Percentiles rank a stretch among this genome's conserved stretches.
Conservation (phyloP, 2,888 invertebrate genomes). For the Drosophila vallismaia region DNA sequence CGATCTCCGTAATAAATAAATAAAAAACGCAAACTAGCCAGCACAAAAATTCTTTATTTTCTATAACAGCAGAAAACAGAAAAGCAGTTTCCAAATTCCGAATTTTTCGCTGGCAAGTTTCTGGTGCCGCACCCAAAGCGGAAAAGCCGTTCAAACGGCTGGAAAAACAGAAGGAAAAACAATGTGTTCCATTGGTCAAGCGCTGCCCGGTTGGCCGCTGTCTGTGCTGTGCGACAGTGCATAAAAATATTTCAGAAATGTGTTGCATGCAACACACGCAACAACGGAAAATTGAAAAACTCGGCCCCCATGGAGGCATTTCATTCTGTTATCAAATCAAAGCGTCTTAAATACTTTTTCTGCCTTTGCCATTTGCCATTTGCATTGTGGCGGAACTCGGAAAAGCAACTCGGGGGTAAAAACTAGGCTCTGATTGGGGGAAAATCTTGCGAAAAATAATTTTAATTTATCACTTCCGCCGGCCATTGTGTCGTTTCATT, state of each 20-base stretch:
- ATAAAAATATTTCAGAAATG: constrained; percentile 74
- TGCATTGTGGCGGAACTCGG: constrained; percentile 26
- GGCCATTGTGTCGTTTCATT: constrained; percentile 74
- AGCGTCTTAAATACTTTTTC: constrained; percentile 46
- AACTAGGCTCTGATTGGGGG: constrained; percentile 51
- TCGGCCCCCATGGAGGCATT: constrained; percentile 12
- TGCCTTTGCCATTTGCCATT: constrained; percentile 8
- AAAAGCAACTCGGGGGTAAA: constrained; percentile 17
- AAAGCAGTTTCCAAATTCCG: constrained; percentile 36
- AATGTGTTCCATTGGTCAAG: constrained; percentile 52
- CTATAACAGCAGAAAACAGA: no score
- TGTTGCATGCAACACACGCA: constrained; percentile 52
- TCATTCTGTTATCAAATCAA: constrained; percentile 69
- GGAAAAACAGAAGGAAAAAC: constrained; percentile 39
- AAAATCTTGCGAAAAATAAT: constrained; percentile 79
- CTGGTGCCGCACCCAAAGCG: constrained; percentile 31
- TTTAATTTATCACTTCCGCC: constrained; percentile 79
- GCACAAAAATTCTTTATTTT: not conserved
- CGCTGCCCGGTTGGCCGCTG: constrained; percentile 19
- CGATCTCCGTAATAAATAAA: constrained; percentile 1
- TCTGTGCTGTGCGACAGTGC: constrained; percentile 73
- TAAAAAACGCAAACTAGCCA: not conserved
- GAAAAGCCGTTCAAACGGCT: constrained; percentile 23
- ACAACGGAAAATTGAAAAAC: constrained; percentile 1
- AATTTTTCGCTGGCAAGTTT: constrained; percentile 34